phyloP scores from a whole-genome alignment of 1,140 invertebrate species.

The Conopomorpha cramerella region DNA sequence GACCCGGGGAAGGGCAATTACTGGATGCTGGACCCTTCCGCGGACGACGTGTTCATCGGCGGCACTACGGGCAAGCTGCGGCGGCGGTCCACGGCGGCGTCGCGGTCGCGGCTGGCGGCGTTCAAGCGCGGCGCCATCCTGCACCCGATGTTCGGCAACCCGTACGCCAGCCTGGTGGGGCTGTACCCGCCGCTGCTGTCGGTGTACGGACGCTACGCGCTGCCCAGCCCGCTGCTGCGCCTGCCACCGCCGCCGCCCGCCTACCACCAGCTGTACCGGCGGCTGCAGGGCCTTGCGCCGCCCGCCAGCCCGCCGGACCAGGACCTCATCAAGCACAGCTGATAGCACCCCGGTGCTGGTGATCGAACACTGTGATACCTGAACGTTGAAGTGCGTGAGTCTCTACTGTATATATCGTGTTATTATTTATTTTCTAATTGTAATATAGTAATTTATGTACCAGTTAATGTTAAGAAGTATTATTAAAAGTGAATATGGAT shows the following conservation, averaged over 20 bases:
- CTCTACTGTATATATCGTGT: no score
- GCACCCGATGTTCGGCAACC: constrained; percentile 63
- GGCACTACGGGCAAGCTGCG: constrained; percentile 94
- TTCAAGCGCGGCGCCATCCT: constrained; percentile 74
- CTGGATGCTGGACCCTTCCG: constrained; percentile 94
- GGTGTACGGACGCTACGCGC: constrained; percentile 61
- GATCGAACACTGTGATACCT: neutral
- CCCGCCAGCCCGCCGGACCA: constrained; percentile 44
- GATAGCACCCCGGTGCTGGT: constrained; percentile 14
- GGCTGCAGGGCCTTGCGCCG: constrained; percentile 27
- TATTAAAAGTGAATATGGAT: no score
- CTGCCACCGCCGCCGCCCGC: constrained; percentile 50
- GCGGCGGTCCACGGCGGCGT: constrained; percentile 83
- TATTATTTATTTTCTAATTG: no score
- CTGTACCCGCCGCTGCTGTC: constrained; percentile 57
- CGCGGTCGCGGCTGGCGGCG: constrained; percentile 81
- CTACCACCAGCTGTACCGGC: constrained; percentile 41
- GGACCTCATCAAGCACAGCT: constrained; percentile 40
- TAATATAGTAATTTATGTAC: no score
- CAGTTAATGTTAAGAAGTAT: no score
- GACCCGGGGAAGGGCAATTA: constrained; percentile 95
- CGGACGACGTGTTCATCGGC: constrained; percentile 97
- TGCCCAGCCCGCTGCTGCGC: constrained; percentile 57
- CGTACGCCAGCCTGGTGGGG: constrained; percentile 59
- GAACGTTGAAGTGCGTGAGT: no score